A percentile compares a stretch with the other conserved stretches of the same genome.
phyloP scores from a whole-genome alignment of 2,797 vertebrate species.

The Uromys caudimaculatus region DNA sequence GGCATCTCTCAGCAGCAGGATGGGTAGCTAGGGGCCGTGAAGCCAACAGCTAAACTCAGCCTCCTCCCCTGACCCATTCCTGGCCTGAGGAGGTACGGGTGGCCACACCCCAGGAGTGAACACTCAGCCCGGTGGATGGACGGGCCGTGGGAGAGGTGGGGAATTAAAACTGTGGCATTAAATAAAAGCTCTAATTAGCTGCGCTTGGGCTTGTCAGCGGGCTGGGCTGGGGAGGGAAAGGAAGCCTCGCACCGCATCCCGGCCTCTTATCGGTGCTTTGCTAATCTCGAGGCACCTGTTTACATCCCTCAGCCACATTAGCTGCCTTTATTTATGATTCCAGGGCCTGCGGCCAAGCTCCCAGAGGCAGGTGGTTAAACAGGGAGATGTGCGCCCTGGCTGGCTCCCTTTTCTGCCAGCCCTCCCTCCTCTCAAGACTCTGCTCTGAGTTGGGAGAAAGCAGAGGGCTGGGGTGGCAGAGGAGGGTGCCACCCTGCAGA shows the following conservation, averaged over 20 bases:
- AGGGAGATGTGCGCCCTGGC: constrained; percentile 51
- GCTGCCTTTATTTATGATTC: constrained; percentile 78
- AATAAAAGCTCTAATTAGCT: constrained; percentile 83
- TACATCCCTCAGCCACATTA: constrained; percentile 74
- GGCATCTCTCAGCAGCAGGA: constrained; percentile 59
- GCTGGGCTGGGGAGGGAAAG: constrained; percentile 68
- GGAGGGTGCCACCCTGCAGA: neutral
- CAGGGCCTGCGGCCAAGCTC: constrained; percentile 71
- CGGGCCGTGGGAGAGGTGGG: constrained; percentile 77
- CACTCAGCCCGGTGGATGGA: constrained; percentile 1
- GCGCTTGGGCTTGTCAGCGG: constrained; percentile 76
- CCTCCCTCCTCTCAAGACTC: neutral
- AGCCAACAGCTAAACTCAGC: constrained; percentile 44
- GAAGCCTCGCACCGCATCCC: constrained; percentile 45
- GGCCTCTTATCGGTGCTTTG: constrained; percentile 70
- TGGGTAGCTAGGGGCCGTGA: neutral
- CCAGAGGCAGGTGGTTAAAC: constrained; percentile 72
- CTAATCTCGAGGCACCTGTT: constrained; percentile 79
- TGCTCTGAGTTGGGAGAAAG: neutral
- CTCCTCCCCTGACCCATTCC: constrained; percentile 33
- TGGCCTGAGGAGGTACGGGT: neutral
- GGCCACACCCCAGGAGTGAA: constrained; percentile 57
- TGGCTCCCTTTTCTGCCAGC: neutral
- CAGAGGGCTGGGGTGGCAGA: neutral
- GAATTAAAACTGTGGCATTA: constrained; percentile 82